Evolutionary conservation across 1,140 invertebrate species (phyloP).

Genomic region (Oryctes rhinoceros): DNA sequence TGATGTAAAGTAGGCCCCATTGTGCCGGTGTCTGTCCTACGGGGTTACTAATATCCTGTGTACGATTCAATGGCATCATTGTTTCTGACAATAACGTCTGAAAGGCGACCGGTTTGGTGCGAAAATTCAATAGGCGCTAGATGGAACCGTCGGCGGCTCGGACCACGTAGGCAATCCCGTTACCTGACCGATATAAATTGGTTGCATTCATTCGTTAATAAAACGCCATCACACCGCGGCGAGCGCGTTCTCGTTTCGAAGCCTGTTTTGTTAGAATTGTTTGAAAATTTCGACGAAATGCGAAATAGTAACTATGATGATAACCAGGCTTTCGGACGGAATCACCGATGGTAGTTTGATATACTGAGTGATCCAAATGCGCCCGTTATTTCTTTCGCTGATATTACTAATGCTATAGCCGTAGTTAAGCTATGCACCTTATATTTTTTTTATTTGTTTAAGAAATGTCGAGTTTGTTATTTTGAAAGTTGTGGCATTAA

Average conservation of each 20-base stretch:
- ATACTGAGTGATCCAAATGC: no score
- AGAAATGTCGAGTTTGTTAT: no score
- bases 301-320: no score
- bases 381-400: no score
- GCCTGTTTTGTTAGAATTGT: neutral
- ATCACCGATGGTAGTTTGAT: no score
- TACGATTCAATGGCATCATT: constrained; percentile 26
- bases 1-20: constrained; percentile 21
- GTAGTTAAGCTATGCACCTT: no score
- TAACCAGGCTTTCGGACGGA: no score
- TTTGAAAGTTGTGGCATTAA: no score
- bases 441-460: no score
- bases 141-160: constrained; percentile 13
- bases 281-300: neutral
- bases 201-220: neutral
- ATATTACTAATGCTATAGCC: no score
- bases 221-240: neutral
- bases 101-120: neutral
- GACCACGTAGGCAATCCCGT: neutral
- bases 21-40: constrained; percentile 16
- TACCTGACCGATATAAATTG: constrained; percentile 28
- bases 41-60: constrained; percentile 35
- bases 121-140: constrained; percentile 27
- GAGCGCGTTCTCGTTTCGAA: neutral
- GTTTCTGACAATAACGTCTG: constrained; percentile 29